Percentiles rank a stretch among this genome's conserved stretches.
phyloP scores from a whole-genome alignment of 2,888 invertebrate genomes.

The Cataglyphis altisquamis region DNA sequence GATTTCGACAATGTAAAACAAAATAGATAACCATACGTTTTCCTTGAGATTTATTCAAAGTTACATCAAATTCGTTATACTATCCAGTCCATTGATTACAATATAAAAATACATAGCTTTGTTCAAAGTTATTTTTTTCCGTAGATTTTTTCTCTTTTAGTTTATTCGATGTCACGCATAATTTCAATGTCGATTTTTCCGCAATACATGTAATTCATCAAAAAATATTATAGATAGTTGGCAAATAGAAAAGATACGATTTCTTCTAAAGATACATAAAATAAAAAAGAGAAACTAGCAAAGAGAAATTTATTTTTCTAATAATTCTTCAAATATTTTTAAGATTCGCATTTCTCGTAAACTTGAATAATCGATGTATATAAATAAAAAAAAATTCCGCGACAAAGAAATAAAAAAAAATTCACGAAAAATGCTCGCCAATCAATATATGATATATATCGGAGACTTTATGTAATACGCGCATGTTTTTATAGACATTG shows the following conservation, averaged over 20 bases:
- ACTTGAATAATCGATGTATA: not conserved
- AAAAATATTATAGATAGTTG: not conserved
- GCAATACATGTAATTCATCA: not conserved
- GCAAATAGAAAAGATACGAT: too few species aligned
- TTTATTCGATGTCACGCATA: not conserved
- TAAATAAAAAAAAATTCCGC: not conserved
- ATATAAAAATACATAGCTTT: not conserved
- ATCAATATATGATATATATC: constrained; percentile 46
- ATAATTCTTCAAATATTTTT: not conserved
- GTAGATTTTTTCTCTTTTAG: not conserved
- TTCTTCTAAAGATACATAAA: not conserved
- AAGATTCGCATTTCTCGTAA: not conserved
- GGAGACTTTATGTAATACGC: constrained; percentile 67
- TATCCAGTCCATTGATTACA: not conserved
- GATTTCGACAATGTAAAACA: not conserved
- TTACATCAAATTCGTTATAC: not conserved
- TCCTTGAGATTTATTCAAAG: constrained; percentile 1
- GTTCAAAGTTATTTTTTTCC: not conserved
- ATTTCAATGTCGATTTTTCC: not conserved
- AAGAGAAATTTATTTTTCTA: not conserved
- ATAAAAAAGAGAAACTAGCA: not conserved
- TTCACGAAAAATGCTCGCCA: not conserved
- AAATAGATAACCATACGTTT: not conserved
- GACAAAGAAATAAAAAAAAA: not conserved
- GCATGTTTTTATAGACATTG: constrained; percentile 79